Percentiles rank a stretch among this genome's conserved stretches.
Conservation (phyloP, 2,113 vertebrate genomes). For the Carassius carassius region DNA sequence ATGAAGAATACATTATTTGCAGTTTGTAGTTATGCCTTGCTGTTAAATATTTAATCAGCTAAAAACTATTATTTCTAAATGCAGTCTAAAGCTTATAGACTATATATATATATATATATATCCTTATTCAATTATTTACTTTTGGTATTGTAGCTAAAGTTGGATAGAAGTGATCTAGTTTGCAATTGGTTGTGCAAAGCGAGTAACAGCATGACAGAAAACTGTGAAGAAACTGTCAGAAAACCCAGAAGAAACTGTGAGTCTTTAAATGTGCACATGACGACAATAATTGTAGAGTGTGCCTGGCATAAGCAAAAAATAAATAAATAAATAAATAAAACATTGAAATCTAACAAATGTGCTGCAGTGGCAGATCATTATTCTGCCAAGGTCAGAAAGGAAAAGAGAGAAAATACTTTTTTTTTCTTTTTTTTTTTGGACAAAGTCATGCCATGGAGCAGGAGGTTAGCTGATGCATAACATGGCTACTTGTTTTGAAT, state of each 20-base stretch:
- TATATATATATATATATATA: neutral
- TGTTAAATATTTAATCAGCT: neutral
- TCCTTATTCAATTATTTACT: neutral
- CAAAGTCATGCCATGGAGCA: constrained; percentile 13
- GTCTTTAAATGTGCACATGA: neutral
- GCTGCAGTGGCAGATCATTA: neutral
- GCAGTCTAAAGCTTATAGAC: neutral
- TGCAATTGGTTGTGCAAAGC: neutral
- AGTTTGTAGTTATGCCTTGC: neutral
- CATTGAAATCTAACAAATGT: neutral
- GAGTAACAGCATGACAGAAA: neutral
- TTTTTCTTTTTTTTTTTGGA: neutral
- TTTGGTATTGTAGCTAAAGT: neutral
- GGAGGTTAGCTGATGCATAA: neutral
- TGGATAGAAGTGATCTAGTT: neutral
- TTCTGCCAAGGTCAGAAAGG: constrained; percentile 15
- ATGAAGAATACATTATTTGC: neutral
- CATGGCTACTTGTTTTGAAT: neutral
- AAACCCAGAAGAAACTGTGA: neutral
- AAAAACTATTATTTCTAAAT: neutral
- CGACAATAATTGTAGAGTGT: neutral
- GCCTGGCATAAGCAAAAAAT: neutral
- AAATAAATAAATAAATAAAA: no score
- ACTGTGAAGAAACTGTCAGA: no score
- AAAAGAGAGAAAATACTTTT: neutral